Base-by-base conservation (phyloP, 2,888 invertebrate genomes). In the Conistra vaccinii region DNA sequence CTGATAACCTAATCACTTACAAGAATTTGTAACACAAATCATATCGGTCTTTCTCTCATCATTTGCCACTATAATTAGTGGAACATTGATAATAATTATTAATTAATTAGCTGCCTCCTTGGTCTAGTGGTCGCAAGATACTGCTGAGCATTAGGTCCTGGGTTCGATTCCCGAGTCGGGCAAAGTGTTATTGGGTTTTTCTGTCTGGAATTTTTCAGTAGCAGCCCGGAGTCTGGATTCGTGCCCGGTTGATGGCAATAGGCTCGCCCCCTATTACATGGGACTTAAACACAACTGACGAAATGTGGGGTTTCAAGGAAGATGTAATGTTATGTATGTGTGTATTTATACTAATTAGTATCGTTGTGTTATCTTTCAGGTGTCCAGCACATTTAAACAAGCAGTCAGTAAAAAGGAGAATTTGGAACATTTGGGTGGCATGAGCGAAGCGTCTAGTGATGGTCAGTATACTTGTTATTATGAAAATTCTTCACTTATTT, bases 391-490 rank as follows among this genome's bases (percentile, higher is more conserved):
- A 86, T 99, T 99, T 96, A 99, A 99, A 95, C 98, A 98, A 91
- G 98, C 98, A 74, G 99, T 99, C 80, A 98, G 98, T 86, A 98
- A 98, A 96, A 98, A 98, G 92, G 98, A 98, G 93, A 99, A 99
- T 91, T 97, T 99, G 80, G 98, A 99, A 94, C 99, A 98, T 32
- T 96, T 99, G 76, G 99, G 99, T 26, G 99, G 99, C 29, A 99
- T 99, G 97, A 99, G 99, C 23, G 98, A 98, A 91, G 99, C 99
- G 10, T 99, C 99, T 35, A 99, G 99, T 88, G 99, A 98, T 94
- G 99, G 99, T 91, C 83, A 90, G 88, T 84, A 63, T 69, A 53
- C 2, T 26, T 42, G 4, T 5, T 32, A 20, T 29, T 0, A 29
- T 20, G 29, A 20, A 1, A 29, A 17, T 29, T 10, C 10, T 42